Evolutionary conservation across 1,140 invertebrate genomes (phyloP).

Genomic region (Magallana gigas): DNA sequence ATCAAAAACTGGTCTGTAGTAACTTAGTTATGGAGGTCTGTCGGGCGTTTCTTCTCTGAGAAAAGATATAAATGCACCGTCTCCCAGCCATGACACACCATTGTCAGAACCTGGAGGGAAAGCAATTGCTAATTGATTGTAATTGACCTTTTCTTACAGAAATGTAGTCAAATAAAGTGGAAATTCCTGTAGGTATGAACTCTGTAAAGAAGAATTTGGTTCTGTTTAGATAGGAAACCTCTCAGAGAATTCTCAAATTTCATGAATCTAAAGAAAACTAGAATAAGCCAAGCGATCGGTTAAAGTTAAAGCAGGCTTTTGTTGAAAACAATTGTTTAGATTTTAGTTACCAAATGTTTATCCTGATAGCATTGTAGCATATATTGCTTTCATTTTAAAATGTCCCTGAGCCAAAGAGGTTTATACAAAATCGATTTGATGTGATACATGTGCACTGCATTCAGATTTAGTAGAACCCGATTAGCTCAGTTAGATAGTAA

Average conservation of each 20-base stretch:
- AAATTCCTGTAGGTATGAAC: background rate
- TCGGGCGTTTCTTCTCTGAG: background rate
- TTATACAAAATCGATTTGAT: background rate
- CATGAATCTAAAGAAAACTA: background rate
- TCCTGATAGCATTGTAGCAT: too few species aligned
- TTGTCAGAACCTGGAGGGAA: background rate
- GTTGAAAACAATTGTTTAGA: background rate
- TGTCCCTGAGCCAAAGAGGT: background rate
- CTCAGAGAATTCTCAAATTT: background rate
- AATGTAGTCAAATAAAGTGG: background rate
- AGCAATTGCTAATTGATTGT: background rate
- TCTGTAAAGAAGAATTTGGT: background rate
- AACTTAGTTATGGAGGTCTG: background rate
- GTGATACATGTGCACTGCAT: conserved; percentile 22
- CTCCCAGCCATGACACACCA: background rate
- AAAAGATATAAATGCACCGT: background rate
- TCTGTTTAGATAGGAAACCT: background rate
- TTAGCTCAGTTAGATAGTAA: background rate
- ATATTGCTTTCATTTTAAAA: background rate
- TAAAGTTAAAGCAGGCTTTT: background rate
- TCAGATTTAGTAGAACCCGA: conserved; percentile 1
- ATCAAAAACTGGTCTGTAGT: background rate
- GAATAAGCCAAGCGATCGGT: background rate
- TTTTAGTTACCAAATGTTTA: too few species aligned
- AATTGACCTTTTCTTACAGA: background rate